A percentile compares a stretch with the other conserved stretches of the same genome.
Conservation (phyloP, 2,113 vertebrate genomes). For the Nestor notabilis region DNA sequence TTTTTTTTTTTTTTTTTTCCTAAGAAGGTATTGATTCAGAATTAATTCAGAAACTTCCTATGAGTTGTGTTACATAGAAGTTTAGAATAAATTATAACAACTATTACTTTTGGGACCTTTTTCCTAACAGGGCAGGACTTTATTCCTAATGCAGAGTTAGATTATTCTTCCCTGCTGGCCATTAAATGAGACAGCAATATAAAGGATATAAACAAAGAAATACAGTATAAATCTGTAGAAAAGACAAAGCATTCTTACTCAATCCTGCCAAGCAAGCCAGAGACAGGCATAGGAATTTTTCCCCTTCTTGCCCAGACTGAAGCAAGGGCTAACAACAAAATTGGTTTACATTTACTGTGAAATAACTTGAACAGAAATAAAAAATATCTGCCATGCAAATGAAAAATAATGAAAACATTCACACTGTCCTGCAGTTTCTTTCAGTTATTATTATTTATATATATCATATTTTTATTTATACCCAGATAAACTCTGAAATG, state of each 20-base stretch:
- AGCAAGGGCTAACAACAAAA: neutral
- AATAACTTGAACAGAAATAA: neutral
- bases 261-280: neutral
- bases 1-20: neutral
- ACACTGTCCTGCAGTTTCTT: rapidly evolving
- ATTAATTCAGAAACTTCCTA: neutral
- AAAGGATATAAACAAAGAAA: neutral
- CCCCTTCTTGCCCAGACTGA: neutral
- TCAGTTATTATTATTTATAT: neutral
- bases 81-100: neutral
- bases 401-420: neutral
- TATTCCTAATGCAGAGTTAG: neutral
- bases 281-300: neutral
- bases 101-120: neutral
- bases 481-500: neutral
- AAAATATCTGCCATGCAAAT: neutral
- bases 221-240: neutral
- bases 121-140: neutral
- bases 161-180: neutral
- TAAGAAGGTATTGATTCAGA: neutral
- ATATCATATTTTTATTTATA: neutral
- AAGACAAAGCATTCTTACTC: neutral
- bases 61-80: neutral
- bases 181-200: neutral
- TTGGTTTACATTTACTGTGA: neutral